phyloP scores from a whole-genome alignment of 2,797 vertebrate genomes.

The Enteromius argenteus region DNA sequence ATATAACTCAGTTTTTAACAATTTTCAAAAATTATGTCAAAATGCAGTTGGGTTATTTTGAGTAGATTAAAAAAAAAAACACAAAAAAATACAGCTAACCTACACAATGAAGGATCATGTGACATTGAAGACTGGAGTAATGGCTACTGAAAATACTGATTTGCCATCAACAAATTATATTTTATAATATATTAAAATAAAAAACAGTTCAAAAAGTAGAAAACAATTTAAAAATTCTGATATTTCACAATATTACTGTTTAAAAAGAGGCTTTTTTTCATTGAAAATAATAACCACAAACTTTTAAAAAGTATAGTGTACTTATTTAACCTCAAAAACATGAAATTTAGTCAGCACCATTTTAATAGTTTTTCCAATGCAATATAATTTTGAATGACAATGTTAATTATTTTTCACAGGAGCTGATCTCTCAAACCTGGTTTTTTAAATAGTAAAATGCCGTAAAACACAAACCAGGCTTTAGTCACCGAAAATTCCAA shows the following conservation, averaged over 20 bases:
- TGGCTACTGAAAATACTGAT: not conserved
- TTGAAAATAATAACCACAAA: not conserved
- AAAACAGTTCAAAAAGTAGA: no score
- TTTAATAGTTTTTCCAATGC: not conserved
- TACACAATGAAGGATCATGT: not conserved
- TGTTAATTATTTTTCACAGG: not conserved
- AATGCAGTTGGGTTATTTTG: no score
- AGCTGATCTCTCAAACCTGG: not conserved
- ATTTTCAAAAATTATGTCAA: no score
- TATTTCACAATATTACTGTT: not conserved
- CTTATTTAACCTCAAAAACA: not conserved
- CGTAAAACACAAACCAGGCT: not conserved
- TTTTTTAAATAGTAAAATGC: not conserved
- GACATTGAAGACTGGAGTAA: not conserved
- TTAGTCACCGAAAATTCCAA: not conserved
- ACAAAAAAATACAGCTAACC: no score
- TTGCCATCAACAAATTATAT: not conserved
- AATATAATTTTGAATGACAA: not conserved
- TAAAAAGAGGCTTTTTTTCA: no score
- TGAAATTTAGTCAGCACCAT: not conserved
- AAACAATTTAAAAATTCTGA: no score
- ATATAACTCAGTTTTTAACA: no score
- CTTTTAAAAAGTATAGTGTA: not conserved
- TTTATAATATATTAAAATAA: no score
- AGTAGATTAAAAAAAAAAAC: no score